Evolutionary conservation across 1,140 invertebrate species (phyloP), one percentile per base, ranked within the genome.

Genomic region (Plutomurus gul): DNA sequence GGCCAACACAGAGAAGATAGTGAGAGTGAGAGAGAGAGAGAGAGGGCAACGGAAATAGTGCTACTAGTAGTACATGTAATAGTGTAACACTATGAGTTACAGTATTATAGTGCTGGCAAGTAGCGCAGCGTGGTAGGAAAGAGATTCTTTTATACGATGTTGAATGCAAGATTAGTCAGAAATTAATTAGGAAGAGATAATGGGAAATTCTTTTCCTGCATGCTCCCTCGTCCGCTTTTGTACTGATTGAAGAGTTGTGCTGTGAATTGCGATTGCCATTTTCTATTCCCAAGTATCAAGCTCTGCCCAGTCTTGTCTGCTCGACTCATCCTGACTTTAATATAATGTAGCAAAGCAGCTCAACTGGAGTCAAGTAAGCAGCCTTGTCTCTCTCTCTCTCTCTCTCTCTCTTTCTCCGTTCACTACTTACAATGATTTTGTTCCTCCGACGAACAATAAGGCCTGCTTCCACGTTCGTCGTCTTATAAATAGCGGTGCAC

Each of bases 121-220:
- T 43, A 43, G 39, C 27, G 27, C 36, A 65, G 56, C 27, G 47
- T 51, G 47, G 47, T 51, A 51, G 47, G 27, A 25, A 65, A n/a
- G 36, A 65, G 56, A 65, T 65, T 65, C 56, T 65, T 65, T 65
- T 65, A 65, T 65, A 65, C 36, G 27, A 65, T 65, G 56, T 65
- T 65, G 56, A 65, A 72, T 72, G 70, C 70, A 37, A 72, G 70
- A 72, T 72, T 46, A 65, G 70, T 36, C 70, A 72, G 40, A 72
- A 78, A 78, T 79, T 79, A 79, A 79, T 79, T 79, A 79, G 73
- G 43, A 76, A 49, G 51, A 75, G 78, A 75, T 79, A 79, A 79
- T 75, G 56, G 78, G 43, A 79, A 78, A 79, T 79, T 79, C 73
- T 79, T 75, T 51, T 77, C 72, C 43, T 60, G 10, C 27, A 33